These are phyloP conservation scores for Neotoma lepida DNA, from an alignment of 2,113 vertebrate species.

Conservation along the genomic window DNA sequence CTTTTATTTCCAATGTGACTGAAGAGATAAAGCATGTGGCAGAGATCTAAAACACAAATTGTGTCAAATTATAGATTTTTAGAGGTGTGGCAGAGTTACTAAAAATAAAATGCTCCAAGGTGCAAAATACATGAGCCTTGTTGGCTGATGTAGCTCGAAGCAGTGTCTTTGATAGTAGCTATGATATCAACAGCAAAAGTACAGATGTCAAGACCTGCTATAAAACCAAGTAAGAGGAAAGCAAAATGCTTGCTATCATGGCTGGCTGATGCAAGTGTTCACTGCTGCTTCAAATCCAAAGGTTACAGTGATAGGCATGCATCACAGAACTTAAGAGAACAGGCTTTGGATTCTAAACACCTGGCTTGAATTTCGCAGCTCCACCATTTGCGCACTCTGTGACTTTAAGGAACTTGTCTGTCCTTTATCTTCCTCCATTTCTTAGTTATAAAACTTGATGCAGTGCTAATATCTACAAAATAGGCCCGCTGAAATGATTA, in stretches of 20 bases:
- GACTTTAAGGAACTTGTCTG: neutral
- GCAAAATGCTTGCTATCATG: neutral
- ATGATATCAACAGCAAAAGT: neutral
- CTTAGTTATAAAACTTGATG: neutral
- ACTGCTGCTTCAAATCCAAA: neutral
- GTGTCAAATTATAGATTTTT: neutral
- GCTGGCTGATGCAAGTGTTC: neutral
- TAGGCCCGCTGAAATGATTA: neutral
- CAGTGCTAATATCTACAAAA: neutral
- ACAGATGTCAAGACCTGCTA: neutral
- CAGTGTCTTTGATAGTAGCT: neutral
- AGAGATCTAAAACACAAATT: neutral
- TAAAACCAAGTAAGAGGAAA: neutral
- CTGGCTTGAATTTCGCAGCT: neutral
- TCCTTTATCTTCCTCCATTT: neutral
- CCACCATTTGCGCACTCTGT: neutral
- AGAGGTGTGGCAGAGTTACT: neutral
- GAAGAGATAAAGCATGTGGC: neutral
- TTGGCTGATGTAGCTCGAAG: neutral
- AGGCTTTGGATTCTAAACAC: neutral
- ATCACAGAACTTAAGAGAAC: neutral
- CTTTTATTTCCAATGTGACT: neutral
- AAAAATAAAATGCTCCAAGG: neutral
- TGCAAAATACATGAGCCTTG: neutral
- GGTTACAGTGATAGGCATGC: rapidly evolving